phyloP scores from a whole-genome alignment of 2,888 invertebrate genomes.

The Drosophila nigritarsus region DNA sequence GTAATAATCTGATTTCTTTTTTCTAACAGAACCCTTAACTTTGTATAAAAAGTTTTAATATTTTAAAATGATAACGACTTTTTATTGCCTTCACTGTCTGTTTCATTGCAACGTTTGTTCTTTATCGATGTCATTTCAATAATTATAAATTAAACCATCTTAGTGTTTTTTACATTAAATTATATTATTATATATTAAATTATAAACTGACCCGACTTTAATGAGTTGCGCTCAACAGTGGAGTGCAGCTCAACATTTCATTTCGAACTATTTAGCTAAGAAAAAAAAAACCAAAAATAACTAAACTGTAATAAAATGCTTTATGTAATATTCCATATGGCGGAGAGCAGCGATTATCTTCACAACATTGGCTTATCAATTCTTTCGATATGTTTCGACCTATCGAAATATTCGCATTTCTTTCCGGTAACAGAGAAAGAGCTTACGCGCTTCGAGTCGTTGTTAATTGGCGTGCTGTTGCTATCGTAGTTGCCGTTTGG shows the following conservation, averaged over 20 bases:
- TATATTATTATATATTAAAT: no score
- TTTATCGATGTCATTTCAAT: no score
- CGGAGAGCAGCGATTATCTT: neutral
- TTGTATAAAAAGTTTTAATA: neutral
- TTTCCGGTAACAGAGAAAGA: slow-evolving; percentile 6
- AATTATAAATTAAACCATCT: no score
- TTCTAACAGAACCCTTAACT: neutral
- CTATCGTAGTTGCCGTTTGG: slow-evolving; percentile 59
- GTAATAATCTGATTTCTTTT: neutral
- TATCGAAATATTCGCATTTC: neutral
- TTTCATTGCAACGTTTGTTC: neutral
- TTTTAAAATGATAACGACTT: neutral
- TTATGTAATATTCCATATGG: no score
- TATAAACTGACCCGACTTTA: neutral
- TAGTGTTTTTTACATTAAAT: no score
- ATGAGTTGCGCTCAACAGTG: neutral
- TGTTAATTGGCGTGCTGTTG: slow-evolving; percentile 2
- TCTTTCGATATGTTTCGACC: neutral
- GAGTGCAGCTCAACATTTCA: neutral
- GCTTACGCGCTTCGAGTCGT: slow-evolving; percentile 21
- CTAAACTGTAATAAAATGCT: no score
- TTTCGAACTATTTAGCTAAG: no score
- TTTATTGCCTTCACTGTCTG: neutral
- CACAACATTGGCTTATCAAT: neutral
- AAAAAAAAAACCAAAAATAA: no score